These are phyloP conservation scores for Eulemur coronatus DNA, from an alignment of 2,797 vertebrate species.

Conservation along the genomic window DNA sequence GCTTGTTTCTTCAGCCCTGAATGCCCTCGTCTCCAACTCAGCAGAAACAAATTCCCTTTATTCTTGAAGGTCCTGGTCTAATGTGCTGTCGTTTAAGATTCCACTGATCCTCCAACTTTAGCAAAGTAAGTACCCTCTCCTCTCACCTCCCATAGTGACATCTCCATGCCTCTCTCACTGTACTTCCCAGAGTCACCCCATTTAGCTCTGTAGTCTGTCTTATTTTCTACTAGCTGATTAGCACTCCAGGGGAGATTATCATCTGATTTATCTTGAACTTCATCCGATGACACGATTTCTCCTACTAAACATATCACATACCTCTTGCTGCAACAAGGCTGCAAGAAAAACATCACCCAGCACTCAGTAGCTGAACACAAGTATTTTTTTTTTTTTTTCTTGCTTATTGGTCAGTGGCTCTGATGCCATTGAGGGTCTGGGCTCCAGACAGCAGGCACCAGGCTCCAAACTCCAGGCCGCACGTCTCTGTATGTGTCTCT, in stretches of 20 bases:
- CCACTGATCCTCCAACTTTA: not conserved
- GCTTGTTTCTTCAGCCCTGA: not conserved
- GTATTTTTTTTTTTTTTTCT: not conserved
- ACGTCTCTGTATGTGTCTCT: not conserved
- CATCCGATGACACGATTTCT: slow-evolving; percentile 18
- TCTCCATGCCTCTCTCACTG: not conserved
- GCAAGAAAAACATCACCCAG: not conserved
- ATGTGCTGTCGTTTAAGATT: not conserved
- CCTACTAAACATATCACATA: not conserved
- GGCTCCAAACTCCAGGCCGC: not conserved
- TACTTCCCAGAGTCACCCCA: not conserved
- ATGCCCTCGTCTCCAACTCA: not conserved
- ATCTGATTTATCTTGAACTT: not conserved
- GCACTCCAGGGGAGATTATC: not conserved
- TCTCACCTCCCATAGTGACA: not conserved
- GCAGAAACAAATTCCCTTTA: not conserved
- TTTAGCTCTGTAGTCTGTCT: not conserved
- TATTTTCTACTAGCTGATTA: not conserved
- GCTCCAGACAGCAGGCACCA: not conserved
- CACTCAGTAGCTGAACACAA: not conserved
- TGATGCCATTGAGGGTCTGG: not conserved
- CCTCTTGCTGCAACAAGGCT: not conserved
- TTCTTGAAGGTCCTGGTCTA: not conserved
- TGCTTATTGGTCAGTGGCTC: not conserved
- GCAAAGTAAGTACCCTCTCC: not conserved